These are phyloP conservation scores for Frieseomelitta varia DNA, from an alignment of 1,140 invertebrate species.

Conservation along the genomic window DNA sequence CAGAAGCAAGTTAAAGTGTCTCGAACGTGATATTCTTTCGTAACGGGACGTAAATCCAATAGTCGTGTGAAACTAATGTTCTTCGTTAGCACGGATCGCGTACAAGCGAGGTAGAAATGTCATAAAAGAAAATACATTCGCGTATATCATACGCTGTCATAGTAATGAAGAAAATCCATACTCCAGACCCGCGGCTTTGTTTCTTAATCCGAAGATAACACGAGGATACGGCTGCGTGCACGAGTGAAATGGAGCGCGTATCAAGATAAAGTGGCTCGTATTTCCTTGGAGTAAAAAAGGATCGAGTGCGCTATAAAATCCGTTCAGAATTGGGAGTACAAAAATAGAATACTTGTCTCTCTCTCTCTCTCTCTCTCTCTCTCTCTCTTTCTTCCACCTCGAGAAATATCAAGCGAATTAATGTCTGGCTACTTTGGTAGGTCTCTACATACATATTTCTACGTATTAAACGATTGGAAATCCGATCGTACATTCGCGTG, in stretches of 20 bases:
- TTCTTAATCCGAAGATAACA: slow-evolving; percentile 73
- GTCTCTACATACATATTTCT: slow-evolving; percentile 20
- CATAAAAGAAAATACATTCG: slow-evolving; percentile 47
- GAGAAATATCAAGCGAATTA: slow-evolving; percentile 26
- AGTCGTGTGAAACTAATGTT: slow-evolving; percentile 38
- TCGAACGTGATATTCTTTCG: background rate
- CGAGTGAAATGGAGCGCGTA: slow-evolving; percentile 66
- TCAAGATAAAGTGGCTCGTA: slow-evolving; percentile 72
- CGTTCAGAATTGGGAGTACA: slow-evolving; percentile 37
- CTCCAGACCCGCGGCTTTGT: slow-evolving; percentile 57
- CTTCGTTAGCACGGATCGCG: slow-evolving; percentile 44
- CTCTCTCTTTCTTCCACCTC: background rate
- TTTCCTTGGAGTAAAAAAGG: slow-evolving; percentile 68
- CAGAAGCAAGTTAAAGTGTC: background rate
- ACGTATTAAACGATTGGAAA: background rate
- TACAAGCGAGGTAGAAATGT: slow-evolving; percentile 16
- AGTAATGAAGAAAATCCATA: slow-evolving; percentile 69
- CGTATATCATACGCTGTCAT: background rate
- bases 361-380: background rate
- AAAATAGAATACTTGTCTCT: slow-evolving; percentile 36
- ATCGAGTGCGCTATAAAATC: slow-evolving; percentile 70
- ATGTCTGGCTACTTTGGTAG: slow-evolving; percentile 20
- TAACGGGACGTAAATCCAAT: background rate
- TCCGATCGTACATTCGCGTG: background rate
- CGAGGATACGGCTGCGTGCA: slow-evolving; percentile 61